A percentile compares a stretch with the other conserved stretches of the same genome.
Conservation (phyloP, 2,113 vertebrate species). For the Microtus oregoni region DNA sequence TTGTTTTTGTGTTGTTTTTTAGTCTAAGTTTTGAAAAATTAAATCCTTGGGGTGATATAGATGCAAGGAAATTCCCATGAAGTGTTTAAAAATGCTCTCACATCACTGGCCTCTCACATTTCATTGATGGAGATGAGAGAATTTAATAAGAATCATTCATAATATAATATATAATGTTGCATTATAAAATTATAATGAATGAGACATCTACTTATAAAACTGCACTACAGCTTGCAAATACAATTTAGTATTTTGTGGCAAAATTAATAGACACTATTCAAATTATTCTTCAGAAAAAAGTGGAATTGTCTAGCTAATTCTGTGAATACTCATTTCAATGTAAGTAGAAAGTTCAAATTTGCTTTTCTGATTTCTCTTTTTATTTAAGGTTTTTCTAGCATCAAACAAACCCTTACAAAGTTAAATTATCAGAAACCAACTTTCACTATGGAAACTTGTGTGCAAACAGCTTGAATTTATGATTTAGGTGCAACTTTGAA, state of each 20-base stretch:
- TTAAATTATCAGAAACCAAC: conserved; percentile 64
- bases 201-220: background rate
- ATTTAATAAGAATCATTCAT: background rate
- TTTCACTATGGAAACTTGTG: conserved; percentile 55
- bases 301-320: background rate
- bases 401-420: conserved; percentile 67
- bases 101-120: background rate
- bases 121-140: background rate
- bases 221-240: background rate
- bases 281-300: background rate
- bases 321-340: background rate
- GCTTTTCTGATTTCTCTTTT: conserved; percentile 61
- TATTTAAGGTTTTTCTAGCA: conserved; percentile 50
- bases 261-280: background rate
- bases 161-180: background rate
- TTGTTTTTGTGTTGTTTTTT: background rate
- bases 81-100: background rate
- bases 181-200: background rate
- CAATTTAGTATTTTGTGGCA: background rate
- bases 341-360: conserved; percentile 50
- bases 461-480: conserved; percentile 64
- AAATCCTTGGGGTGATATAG: background rate
- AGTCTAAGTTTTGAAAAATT: background rate
- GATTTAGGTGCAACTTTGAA: conserved; percentile 66
- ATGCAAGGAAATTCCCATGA: background rate